These are phyloP conservation scores for Ia io DNA, from an alignment of 2,113 vertebrate genomes.

Conservation along the genomic window DNA sequence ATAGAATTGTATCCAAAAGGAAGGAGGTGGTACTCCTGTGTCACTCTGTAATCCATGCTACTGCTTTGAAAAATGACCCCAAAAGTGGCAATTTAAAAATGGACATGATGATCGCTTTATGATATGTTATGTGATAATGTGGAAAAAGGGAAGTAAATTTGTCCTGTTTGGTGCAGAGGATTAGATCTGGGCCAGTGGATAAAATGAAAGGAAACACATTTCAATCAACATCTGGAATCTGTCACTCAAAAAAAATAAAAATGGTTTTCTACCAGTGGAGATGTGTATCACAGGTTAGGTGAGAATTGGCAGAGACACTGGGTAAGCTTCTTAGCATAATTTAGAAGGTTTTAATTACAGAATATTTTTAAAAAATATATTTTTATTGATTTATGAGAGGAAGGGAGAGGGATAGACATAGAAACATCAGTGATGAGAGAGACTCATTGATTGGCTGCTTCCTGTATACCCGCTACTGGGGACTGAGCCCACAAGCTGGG, in stretches of 20 bases:
- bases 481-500: too few relatives aligned
- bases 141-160: neutral
- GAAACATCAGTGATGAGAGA: too few relatives aligned
- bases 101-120: neutral
- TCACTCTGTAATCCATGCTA: neutral
- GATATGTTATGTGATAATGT: neutral
- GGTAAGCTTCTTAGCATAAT: neutral
- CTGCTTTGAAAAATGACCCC: neutral
- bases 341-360: slow-evolving; percentile 35
- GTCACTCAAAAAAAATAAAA: neutral
- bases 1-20: neutral
- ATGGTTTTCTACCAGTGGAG: neutral
- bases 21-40: neutral
- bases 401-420: too few relatives aligned
- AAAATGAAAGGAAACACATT: slow-evolving; percentile 17
- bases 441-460: too few relatives aligned
- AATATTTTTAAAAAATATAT: neutral
- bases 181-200: neutral
- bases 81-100: neutral
- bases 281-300: neutral
- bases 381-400: too few relatives aligned
- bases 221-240: neutral
- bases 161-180: neutral
- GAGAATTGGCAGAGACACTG: neutral
- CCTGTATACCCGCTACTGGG: too few relatives aligned